Base-by-base conservation (phyloP, 2,888 invertebrate species). In the Lepas anatifera region DNA sequence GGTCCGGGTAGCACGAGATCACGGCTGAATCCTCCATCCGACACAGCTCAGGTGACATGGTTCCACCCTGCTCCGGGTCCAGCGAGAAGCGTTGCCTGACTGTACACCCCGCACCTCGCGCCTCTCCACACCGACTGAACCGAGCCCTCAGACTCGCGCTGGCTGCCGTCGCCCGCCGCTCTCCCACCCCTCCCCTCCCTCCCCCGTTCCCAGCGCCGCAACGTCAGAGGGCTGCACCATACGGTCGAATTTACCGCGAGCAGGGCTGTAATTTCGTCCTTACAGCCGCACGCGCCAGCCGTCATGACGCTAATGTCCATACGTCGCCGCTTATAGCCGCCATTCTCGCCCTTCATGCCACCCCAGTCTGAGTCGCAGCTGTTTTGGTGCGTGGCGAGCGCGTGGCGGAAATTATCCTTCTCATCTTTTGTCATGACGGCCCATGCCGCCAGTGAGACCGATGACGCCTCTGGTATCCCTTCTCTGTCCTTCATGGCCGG, bases 1-100 rank as follows among this genome's bases (percentile, higher is more conserved):
- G 72, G 39, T 71, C 71, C 18, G 70, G 64, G 25, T n/a, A 64
- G 64, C 64, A 64, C 10, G 64, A 39, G 39, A 64, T 64, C 25
- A 39, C 37, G 32, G 58, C 58, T 22, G 58, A 58, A 22, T 58
- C 58, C 58, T 58, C 58, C 58, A 58, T 58, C 2, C 64, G 64
- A 27, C 39, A 64, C 64, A 35, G 37, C 11, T 64, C 64, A 11
- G 64, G 37, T 37, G 64, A 64, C 64, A 64, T 64, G 22, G 64
- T 39, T 3, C 25, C n/a, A 4, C 18, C 63, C n/a, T 37, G 27
- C 52, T 16, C 52, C n/a, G n/a, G n/a, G n/a, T n/a, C n/a, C n/a
- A n/a, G n/a, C n/a, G n/a, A n/a, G n/a, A n/a, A n/a, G n/a, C n/a
- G n/a, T n/a, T n/a, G n/a, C n/a, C n/a, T n/a, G 27, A 11, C 3